These are phyloP conservation scores for Drosophila ohnishii DNA, from an alignment of 1,140 invertebrate genomes.

Conservation along the genomic window DNA sequence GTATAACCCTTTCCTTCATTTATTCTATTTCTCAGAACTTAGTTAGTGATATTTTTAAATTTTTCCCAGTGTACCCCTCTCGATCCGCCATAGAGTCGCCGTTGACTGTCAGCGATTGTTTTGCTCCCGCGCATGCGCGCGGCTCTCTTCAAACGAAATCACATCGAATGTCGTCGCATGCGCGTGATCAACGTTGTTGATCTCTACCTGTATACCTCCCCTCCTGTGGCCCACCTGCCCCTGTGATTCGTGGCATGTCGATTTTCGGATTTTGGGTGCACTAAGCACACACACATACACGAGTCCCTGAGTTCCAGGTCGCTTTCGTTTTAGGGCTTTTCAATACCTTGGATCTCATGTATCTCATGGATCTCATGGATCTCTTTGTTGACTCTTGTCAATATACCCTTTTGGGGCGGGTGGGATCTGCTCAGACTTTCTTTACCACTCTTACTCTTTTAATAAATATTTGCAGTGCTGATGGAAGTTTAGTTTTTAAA, in stretches of 20 bases:
- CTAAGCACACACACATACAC: conserved; percentile 21
- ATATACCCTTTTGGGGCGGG: conserved; percentile 49
- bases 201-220: conserved; percentile 55
- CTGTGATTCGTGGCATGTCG: conserved; percentile 22
- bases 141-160: conserved; percentile 81
- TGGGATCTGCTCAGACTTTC: background rate
- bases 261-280: conserved; percentile 66
- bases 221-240: background rate
- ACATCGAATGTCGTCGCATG: conserved; percentile 81
- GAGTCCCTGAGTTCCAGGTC: conserved; percentile 14
- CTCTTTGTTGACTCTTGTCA: conserved; percentile 49
- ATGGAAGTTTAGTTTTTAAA: conserved; percentile 2
- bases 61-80: background rate
- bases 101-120: conserved; percentile 73
- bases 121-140: conserved; percentile 79
- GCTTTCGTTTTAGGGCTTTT: conserved; percentile 78
- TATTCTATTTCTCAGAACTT: no score
- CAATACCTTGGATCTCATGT: conserved; percentile 45
- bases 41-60: background rate
- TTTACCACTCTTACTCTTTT: background rate
- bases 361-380: conserved; percentile 61
- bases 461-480: background rate
- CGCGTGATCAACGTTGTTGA: conserved; percentile 81
- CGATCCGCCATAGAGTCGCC: conserved; percentile 35
- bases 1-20: no score